Percentiles rank a stretch among this genome's conserved stretches.
phyloP scores from a whole-genome alignment of 2,797 vertebrate species.

The Perodicticus potto region DNA sequence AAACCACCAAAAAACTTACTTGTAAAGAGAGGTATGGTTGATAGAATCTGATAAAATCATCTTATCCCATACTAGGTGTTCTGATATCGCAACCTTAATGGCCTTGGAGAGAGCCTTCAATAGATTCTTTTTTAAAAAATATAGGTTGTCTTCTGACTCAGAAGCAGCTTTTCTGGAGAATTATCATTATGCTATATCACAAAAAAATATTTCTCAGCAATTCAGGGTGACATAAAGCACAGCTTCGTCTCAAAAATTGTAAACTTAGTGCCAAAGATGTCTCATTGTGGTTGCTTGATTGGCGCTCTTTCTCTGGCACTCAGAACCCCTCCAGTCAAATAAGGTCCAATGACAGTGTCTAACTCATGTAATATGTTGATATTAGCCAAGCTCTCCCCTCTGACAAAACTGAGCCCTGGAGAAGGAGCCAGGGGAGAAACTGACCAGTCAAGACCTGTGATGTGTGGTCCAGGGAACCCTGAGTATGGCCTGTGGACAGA shows the following conservation, averaged over 20 bases:
- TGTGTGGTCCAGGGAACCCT: not conserved
- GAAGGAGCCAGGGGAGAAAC: not conserved
- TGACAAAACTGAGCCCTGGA: not conserved
- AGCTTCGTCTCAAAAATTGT: not conserved
- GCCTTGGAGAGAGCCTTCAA: not conserved
- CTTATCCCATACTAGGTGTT: not conserved
- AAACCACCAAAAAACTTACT: not conserved
- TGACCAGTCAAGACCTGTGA: not conserved
- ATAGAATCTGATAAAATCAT: not conserved
- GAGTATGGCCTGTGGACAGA: conserved; percentile 28
- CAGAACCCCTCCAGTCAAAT: conserved; percentile 1
- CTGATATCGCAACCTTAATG: not conserved
- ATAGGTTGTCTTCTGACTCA: not conserved
- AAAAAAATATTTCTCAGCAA: not conserved
- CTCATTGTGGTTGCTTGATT: not conserved
- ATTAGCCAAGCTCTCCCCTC: not conserved
- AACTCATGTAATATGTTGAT: not conserved
- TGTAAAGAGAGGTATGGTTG: not conserved
- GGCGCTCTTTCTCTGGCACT: not conserved
- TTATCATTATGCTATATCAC: not conserved
- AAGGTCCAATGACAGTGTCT: not conserved
- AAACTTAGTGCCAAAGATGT: not conserved
- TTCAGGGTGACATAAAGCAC: not conserved
- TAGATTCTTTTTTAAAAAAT: not conserved
- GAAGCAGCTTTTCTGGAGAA: not conserved